Base-by-base conservation (phyloP, 1,140 invertebrate genomes). In the Rhagoletis zephyria region DNA sequence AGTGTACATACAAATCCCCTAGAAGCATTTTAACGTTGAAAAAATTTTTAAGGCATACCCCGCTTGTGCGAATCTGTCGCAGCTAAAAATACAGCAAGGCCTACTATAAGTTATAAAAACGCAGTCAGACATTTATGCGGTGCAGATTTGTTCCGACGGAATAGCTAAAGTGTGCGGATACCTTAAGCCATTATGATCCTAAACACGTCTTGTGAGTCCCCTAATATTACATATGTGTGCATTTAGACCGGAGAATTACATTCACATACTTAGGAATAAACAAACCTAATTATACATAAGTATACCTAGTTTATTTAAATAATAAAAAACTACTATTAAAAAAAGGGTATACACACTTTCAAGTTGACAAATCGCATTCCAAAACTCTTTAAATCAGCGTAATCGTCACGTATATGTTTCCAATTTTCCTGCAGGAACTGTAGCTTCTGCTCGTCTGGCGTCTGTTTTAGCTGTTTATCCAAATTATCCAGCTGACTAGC, bases 111-210 rank as follows among this genome's bases (percentile, higher is more conserved):
- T 30, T 30, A 30, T 30, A 30, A 30, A 30, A 30, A 30, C 30
- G 30, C 30, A 30, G 1, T 1, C 30, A 30, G 30, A 30, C 30
- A 30, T 30, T 30, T 30, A 30, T 30, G 30, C 30, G 30, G 30
- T 30, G 0, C 30, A 30, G 30, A 30, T 30, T 30, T 30, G 30
- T 30, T 30, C 30, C 30, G 96, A 74, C 97, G 94, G 85, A 95
- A 94, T 90, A 97, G 96, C 87, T 98, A 93, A 90, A 97, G 95
- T 85, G 94, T 94, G 91, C 97, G 97, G 65, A 98, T 95, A 91
- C 98, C 97, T 90, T 9, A 40, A 65, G 64, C n/a, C 6, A 30
- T 3, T 9, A 65, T 10, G 2, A 10, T 1, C 96, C 97, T 98
- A 91, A 2, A 30, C 30, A 30, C 30, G 30, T 30, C 30, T 30